phyloP scores from a whole-genome alignment of 2,113 vertebrate genomes.

The Amphiprion percula region DNA sequence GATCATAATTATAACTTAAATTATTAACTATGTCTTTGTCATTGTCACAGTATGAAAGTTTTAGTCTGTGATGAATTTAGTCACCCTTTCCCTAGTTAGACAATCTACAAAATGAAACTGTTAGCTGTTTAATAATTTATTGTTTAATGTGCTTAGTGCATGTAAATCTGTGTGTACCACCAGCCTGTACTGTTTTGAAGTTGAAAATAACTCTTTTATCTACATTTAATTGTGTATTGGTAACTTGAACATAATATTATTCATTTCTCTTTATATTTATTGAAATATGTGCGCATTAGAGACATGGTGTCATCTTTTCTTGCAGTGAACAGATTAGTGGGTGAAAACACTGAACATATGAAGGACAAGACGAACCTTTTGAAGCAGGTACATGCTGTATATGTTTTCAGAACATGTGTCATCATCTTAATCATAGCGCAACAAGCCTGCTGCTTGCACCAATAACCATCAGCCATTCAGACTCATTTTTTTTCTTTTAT shows the following conservation, averaged over 20 bases:
- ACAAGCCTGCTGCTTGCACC: constrained; percentile 18
- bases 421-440: constrained; percentile 44
- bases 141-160: background rate
- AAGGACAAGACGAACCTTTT: constrained; percentile 67
- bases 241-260: background rate
- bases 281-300: constrained; percentile 45
- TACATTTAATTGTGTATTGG: background rate
- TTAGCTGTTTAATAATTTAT: background rate
- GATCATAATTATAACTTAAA: too few relatives aligned
- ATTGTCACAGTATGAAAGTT: background rate
- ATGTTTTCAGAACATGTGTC: constrained; percentile 60
- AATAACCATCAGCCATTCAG: constrained; percentile 16
- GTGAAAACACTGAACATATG: constrained; percentile 43
- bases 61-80: too few relatives aligned
- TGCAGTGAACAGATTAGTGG: constrained; percentile 52
- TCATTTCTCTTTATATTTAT: background rate
- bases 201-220: background rate
- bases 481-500: background rate
- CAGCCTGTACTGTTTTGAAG: background rate
- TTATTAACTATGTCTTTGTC: too few relatives aligned
- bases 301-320: constrained; percentile 56
- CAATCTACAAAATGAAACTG: background rate
- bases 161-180: background rate
- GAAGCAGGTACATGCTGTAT: constrained; percentile 76
- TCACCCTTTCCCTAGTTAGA: background rate